A percentile compares a stretch with the other conserved stretches of the same genome.
These are phyloP conservation scores for Alexandromys fortis DNA, from an alignment of 2,113 vertebrate genomes.

Conservation along the genomic window DNA sequence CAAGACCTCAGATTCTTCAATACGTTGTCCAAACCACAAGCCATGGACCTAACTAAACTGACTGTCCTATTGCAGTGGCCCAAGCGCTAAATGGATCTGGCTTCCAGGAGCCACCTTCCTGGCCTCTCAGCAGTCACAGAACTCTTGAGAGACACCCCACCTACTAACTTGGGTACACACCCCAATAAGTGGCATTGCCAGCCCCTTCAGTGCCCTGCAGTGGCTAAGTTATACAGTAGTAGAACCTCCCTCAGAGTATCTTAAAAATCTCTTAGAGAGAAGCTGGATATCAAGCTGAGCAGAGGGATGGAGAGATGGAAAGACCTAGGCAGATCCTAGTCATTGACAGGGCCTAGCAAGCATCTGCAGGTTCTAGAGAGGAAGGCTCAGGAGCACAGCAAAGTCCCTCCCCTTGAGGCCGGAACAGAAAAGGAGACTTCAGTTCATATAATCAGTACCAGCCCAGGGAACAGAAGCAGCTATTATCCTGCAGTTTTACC, in stretches of 20 bases:
- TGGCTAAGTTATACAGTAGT: neutral
- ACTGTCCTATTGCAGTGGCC: too few relatives aligned
- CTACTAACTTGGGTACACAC: accelerated
- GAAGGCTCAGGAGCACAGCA: too few relatives aligned
- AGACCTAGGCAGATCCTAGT: neutral
- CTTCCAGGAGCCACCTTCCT: neutral
- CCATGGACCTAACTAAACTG: neutral
- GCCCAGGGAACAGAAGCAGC: neutral
- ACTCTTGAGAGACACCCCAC: accelerated
- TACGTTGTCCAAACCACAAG: neutral
- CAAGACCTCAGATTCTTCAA: neutral
- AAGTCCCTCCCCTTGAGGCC: neutral
- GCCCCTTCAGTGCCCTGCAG: neutral
- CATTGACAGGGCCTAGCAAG: neutral
- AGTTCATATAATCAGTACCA: neutral
- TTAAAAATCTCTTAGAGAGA: neutral
- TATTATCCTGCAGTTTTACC: neutral
- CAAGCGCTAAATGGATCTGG: neutral
- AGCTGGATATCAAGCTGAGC: neutral
- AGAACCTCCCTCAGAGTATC: neutral
- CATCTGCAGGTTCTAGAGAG: neutral
- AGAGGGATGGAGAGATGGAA: neutral
- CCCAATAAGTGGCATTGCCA: neutral
- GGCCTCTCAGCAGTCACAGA: neutral
- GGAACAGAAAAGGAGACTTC: neutral